Conservation (phyloP, 2,888 invertebrate genomes). For the Tipula unca region DNA sequence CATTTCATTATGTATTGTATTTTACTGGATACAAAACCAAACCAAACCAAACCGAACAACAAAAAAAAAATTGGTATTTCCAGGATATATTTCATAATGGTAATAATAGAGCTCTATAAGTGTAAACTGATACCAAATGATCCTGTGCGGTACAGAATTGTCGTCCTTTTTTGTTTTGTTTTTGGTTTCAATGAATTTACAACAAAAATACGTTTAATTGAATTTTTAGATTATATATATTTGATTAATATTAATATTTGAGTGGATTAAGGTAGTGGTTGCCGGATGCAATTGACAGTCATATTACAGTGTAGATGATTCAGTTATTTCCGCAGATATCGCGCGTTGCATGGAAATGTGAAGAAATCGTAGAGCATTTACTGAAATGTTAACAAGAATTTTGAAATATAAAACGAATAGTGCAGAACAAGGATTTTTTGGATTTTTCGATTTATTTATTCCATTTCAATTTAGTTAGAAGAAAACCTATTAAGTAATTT, state of each 20-base stretch:
- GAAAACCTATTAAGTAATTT: no score
- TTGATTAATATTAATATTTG: not conserved
- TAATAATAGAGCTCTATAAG: not conserved
- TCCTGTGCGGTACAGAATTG: not conserved
- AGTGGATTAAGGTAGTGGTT: not conserved
- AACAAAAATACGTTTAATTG: not conserved
- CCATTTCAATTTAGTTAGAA: no score
- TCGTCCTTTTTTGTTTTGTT: not conserved
- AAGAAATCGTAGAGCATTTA: no score
- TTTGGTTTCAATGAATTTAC: not conserved
- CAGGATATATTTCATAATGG: not conserved
- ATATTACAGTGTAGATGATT: not conserved
- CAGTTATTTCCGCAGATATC: not conserved
- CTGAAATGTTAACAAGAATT: no score
- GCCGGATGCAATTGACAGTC: not conserved
- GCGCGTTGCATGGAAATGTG: no score
- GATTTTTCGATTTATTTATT: no score
- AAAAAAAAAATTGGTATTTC: not conserved
- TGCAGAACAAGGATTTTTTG: no score
- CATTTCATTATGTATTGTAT: slow-evolving; percentile 8
- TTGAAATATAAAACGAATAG: no score
- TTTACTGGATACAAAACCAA: not conserved
- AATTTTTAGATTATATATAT: not conserved
- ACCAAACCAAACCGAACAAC: not conserved
- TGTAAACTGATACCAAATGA: not conserved